A percentile compares a stretch with the other conserved stretches of the same genome.
These are phyloP conservation scores for Tanytarsus gracilentus DNA, from an alignment of 2,888 invertebrate genomes.

Conservation along the genomic window DNA sequence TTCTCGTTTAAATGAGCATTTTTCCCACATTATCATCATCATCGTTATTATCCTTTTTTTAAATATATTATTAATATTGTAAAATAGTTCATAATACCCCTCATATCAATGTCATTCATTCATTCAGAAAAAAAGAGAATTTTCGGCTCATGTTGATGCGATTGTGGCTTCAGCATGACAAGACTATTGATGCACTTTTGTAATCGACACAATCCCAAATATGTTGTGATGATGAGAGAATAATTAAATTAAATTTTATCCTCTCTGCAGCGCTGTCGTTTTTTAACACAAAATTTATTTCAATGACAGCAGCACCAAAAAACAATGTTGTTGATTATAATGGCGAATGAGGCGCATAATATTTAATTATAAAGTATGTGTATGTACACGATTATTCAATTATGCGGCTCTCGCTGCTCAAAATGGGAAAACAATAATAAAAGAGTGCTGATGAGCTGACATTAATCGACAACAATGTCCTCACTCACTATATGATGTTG, in stretches of 20 bases:
- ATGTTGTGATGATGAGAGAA: not conserved
- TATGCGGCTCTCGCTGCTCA: not conserved
- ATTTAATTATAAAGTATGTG: slow-evolving; percentile 5
- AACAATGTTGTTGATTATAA: not conserved
- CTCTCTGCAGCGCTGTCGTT: not conserved
- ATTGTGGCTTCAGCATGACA: not conserved
- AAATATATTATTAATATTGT: not conserved
- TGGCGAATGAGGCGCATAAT: slow-evolving; percentile 2
- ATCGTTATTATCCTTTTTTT: slow-evolving; percentile 21
- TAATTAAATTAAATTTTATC: slow-evolving; percentile 23
- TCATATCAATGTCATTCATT: no score
- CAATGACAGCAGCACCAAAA: no score
- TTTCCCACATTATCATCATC: no score
- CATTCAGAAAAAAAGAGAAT: no score
- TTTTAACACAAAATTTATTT: not conserved
- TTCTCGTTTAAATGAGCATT: slow-evolving; percentile 16
- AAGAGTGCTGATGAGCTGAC: not conserved
- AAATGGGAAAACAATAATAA: not conserved
- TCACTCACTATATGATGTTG: not conserved
- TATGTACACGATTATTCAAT: slow-evolving; percentile 25
- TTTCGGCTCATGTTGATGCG: no score
- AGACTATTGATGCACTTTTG: no score
- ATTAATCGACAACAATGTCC: slow-evolving; percentile 20
- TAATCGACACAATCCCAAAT: no score
- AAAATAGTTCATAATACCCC: no score